These are phyloP conservation scores for Arctocebus calabarensis DNA, from an alignment of 2,797 vertebrate species.

Conservation along the genomic window DNA sequence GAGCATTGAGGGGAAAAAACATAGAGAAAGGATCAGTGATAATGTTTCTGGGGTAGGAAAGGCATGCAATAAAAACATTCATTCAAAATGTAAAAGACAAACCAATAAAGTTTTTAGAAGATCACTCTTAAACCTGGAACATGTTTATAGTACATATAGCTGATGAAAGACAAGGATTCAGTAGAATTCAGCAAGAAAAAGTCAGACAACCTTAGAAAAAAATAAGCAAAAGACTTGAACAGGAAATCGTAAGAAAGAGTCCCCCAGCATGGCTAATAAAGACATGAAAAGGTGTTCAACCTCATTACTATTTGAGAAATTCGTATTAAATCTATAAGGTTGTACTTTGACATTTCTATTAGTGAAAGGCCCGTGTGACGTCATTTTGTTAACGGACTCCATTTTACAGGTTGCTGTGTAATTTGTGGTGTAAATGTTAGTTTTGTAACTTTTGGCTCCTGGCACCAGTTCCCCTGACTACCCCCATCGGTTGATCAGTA, in stretches of 20 bases:
- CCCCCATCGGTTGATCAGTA: no score
- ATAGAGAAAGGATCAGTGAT: neutral
- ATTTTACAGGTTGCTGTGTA: no score
- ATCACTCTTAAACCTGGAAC: neutral
- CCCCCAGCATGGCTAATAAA: neutral
- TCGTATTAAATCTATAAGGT: neutral
- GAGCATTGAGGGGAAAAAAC: neutral
- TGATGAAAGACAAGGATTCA: neutral
- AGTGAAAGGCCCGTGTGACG: no score
- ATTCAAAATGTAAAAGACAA: neutral
- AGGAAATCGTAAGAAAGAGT: neutral
- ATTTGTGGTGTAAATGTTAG: no score
- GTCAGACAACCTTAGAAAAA: neutral
- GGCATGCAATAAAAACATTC: neutral
- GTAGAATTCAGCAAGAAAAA: neutral
- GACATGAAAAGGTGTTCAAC: neutral
- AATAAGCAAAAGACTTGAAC: neutral
- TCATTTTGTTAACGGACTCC: no score
- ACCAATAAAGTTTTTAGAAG: neutral
- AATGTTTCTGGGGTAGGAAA: neutral
- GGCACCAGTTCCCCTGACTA: no score
- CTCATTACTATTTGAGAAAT: neutral
- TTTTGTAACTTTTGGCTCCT: no score
- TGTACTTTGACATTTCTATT: neutral
- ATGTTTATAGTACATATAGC: neutral